A percentile compares a stretch with the other conserved stretches of the same genome.
Evolutionary conservation across 2,797 vertebrate species (phyloP).

Genomic region (Enteromius radiatus): DNA sequence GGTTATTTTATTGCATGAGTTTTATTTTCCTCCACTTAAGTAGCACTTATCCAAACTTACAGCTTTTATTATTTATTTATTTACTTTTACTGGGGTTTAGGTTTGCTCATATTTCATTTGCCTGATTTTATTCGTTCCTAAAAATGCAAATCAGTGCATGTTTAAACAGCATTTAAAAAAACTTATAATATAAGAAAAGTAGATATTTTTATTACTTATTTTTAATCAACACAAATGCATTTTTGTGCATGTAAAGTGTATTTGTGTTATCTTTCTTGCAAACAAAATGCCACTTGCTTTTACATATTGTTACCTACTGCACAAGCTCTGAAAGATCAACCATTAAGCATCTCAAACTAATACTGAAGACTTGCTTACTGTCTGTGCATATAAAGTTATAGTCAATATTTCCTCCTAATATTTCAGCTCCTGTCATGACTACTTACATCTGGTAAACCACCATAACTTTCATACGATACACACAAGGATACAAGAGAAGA

Average conservation of each 20-base stretch:
- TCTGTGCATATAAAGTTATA: not conserved
- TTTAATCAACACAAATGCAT: not conserved
- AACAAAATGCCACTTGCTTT: not conserved
- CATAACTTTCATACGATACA: not conserved
- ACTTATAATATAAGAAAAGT: not conserved
- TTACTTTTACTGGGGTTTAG: not conserved
- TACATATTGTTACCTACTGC: too few relatives aligned
- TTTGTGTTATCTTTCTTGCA: not conserved
- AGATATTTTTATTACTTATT: not conserved
- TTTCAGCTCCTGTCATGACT: not conserved
- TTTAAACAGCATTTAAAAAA: not conserved
- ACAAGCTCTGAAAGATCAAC: too few relatives aligned
- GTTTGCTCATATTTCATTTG: not conserved
- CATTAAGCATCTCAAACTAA: not conserved
- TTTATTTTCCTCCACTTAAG: not conserved
- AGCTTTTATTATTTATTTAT: not conserved
- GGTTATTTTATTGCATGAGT: not conserved
- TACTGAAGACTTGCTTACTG: not conserved
- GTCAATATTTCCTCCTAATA: not conserved
- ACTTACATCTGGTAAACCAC: slow-evolving; percentile 14
- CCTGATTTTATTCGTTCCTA: not conserved
- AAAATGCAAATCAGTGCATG: not conserved
- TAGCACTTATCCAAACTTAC: not conserved
- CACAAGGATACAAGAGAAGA: slow-evolving; percentile 2
- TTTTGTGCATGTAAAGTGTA: not conserved